Conservation (phyloP, 1,140 invertebrate species). For the Drosophila azteca region DNA sequence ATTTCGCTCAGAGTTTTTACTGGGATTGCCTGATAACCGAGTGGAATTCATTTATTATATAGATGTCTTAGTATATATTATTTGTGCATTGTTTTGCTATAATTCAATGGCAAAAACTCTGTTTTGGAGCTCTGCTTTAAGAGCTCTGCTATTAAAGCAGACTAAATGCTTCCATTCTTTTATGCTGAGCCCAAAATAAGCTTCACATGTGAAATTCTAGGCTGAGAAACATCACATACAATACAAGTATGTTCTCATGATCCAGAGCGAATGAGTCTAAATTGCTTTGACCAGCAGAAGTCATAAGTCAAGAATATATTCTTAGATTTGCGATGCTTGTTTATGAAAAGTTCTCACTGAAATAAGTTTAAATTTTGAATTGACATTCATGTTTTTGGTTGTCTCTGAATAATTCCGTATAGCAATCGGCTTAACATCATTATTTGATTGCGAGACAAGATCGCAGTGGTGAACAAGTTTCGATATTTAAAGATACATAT, state of each 20-base stretch:
- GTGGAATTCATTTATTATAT: constrained; percentile 17
- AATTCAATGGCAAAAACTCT: no score
- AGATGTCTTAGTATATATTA: neutral
- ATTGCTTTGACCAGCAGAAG: no score
- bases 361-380: constrained; percentile 30
- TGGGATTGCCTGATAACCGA: constrained; percentile 25
- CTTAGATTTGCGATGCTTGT: no score
- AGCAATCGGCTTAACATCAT: neutral
- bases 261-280: no score
- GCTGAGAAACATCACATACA: no score
- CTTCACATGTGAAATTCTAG: no score
- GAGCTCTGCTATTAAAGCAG: no score
- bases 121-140: no score
- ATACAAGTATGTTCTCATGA: no score
- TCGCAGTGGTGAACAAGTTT: constrained; percentile 5
- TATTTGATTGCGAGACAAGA: constrained; percentile 8
- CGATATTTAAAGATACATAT: constrained; percentile 18
- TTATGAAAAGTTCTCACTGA: constrained; percentile 15
- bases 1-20: constrained; percentile 14
- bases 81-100: neutral
- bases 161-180: no score
- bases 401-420: neutral
- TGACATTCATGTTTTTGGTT: constrained; percentile 4
- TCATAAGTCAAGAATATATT: no score
- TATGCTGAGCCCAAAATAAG: no score